Evolutionary conservation across 2,113 vertebrate genomes (phyloP).

Genomic region (Emberiza fucata): DNA sequence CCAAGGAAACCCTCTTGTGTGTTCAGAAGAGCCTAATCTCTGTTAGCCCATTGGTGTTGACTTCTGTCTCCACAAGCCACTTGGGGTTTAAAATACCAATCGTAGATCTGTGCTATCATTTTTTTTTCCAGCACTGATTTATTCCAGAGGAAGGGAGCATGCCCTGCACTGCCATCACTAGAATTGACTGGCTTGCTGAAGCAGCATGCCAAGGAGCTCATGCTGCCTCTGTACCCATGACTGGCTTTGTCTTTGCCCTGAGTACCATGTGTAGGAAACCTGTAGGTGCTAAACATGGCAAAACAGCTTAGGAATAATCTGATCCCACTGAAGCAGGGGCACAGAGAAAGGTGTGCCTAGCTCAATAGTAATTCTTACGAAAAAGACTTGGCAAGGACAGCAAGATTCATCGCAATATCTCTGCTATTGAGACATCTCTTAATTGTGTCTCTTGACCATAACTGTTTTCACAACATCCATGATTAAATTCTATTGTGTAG

Average conservation of each 20-base stretch:
- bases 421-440: not conserved
- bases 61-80: not conserved
- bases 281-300: not conserved
- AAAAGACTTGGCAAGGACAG: not conserved
- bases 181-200: not conserved
- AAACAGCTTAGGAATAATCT: not conserved
- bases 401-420: not conserved
- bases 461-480: not conserved
- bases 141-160: not conserved
- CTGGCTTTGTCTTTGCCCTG: not conserved
- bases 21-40: rapidly evolving
- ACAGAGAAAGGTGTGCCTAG: not conserved
- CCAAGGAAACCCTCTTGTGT: not conserved
- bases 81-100: not conserved
- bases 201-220: not conserved
- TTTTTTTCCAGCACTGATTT: not conserved
- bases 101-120: rapidly evolving
- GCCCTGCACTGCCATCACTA: not conserved
- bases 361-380: not conserved
- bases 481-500: not conserved
- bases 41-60: not conserved
- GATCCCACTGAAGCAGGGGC: not conserved
- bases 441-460: not conserved
- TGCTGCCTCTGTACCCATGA: not conserved
- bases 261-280: not conserved